Base-by-base conservation (phyloP, 37 sponge, comb jelly and placozoan species). In the Geodia barretti region DNA sequence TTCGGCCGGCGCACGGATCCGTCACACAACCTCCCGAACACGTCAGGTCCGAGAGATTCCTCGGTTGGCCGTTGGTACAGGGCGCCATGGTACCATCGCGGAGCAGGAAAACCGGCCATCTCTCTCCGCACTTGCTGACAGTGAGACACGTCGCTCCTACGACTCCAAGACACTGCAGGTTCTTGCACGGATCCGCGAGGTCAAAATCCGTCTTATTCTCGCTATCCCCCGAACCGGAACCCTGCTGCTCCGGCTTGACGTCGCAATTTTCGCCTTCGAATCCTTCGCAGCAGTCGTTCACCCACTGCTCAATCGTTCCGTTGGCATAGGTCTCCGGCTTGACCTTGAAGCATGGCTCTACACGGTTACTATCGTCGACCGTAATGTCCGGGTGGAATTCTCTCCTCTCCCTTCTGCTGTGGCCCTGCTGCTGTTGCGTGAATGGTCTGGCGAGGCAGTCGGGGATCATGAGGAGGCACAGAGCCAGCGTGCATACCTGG, bases 101-200 rank as follows among this genome's bases (percentile, higher is more conserved):
- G 33, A 81, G 64, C 5, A 85, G 1, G 38, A 88, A 93, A 1
- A 93, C 41, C 0, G 89, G 65, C 3, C 66, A 11, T 14, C 82
- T 38, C 37, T 70, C 39, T 14, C 89, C 83, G 67, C 93, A 93
- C 40, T 79, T 81, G 36, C 37, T 75, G 28, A 78, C 62, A 4
- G 85, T 70, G 1, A 60, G 59, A 69, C 93, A 93, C 4, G 60
- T 21, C 28, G 93, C 93, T 24, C 38, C 75, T 20, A 79, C 81
- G 36, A 76, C 70, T 11, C 71, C 81, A 0, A 65, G 29, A 41
- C 89, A 88, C 1, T 76, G 39, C 38, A 41, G 20, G 19, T 38
- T 58, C 14, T 23, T 31, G 42, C 92, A 91, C 24, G 84, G 83
- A 72, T 75, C 43, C 30, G 24, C 64, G 7, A 74, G 74, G 23